phyloP scores from a whole-genome alignment of 1,140 invertebrate species.

The Arion vulgaris region DNA sequence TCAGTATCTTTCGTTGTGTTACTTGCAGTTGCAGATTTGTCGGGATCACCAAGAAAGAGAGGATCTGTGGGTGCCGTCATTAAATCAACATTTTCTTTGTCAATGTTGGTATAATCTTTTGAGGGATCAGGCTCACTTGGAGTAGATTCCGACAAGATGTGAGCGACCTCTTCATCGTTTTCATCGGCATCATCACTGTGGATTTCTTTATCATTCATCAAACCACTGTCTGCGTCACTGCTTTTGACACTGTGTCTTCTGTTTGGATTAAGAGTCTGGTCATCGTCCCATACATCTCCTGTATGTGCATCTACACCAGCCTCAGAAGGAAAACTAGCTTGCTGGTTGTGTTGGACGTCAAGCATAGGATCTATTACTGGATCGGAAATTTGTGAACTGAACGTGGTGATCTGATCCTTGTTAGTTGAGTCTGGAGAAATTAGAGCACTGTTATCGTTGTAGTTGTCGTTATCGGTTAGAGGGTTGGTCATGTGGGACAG shows the following conservation, averaged over 20 bases:
- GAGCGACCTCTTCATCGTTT: not conserved
- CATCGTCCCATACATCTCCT: not conserved
- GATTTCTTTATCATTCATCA: not conserved
- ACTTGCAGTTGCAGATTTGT: not conserved
- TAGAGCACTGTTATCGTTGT: not conserved
- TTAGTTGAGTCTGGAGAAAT: not conserved
- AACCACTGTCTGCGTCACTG: conserved; percentile 10
- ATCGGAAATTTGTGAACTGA: not conserved
- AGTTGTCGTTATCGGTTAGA: not conserved
- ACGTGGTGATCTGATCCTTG: not conserved
- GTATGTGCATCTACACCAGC: not conserved
- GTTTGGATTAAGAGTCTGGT: not conserved
- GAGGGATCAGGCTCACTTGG: no score
- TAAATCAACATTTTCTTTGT: not conserved
- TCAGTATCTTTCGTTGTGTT: not conserved
- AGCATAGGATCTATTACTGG: not conserved
- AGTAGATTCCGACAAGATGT: not conserved
- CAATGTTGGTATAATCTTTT: no score
- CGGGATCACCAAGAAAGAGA: not conserved
- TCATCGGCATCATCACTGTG: not conserved
- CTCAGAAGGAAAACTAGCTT: not conserved
- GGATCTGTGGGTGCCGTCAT: not conserved
- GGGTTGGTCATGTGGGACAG: not conserved
- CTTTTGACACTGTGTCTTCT: no score
- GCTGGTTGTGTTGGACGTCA: not conserved